phyloP scores from a whole-genome alignment of 2,113 vertebrate species.

The Empidonax alnorum region DNA sequence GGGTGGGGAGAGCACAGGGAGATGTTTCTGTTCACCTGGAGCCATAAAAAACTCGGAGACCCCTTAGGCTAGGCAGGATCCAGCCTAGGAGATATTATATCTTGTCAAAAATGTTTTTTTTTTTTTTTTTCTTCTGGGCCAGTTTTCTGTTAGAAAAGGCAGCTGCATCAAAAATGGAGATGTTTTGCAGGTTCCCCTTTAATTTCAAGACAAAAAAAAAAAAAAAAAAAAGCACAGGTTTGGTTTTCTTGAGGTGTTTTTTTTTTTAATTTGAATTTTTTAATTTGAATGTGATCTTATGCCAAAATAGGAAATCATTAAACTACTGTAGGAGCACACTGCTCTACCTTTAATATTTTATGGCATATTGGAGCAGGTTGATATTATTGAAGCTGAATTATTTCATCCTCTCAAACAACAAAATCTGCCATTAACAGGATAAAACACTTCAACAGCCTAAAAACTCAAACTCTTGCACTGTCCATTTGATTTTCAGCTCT shows the following conservation, averaged over 20 bases:
- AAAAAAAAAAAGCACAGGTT: not conserved
- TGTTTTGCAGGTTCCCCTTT: not conserved
- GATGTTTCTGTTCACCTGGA: constrained; percentile 13
- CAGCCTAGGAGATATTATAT: not conserved
- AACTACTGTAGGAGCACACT: not conserved
- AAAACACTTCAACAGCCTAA: not conserved
- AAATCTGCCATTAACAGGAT: not conserved
- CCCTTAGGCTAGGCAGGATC: constrained; percentile 30
- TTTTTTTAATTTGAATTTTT: not conserved
- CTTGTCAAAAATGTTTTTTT: not conserved
- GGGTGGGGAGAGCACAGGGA: constrained; percentile 29
- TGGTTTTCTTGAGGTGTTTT: not conserved
- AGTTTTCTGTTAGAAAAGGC: not conserved
- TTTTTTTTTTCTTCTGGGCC: not conserved
- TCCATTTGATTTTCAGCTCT: not conserved
- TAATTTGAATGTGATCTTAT: not conserved
- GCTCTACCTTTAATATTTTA: not conserved
- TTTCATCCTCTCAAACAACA: not conserved
- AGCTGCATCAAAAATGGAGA: not conserved
- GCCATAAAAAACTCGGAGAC: constrained; percentile 36
- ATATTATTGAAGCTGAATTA: not conserved
- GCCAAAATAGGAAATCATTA: not conserved
- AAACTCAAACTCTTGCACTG: not conserved
- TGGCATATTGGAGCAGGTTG: not conserved
- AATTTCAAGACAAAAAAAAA: not conserved